Evolutionary conservation across 1,140 invertebrate species (phyloP).

Genomic region (Aricia agestis): DNA sequence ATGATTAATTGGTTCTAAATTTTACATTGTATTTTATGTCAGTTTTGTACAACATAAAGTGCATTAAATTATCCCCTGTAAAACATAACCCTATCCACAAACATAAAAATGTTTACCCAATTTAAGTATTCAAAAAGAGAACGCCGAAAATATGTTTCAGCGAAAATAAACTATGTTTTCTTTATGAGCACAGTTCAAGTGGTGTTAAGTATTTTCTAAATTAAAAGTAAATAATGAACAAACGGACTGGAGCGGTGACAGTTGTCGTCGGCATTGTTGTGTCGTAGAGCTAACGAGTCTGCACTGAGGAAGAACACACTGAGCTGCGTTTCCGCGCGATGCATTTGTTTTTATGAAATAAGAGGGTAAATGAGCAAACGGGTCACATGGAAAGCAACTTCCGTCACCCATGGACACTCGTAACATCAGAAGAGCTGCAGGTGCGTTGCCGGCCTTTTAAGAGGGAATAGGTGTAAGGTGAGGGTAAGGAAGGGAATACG

Average conservation of each 20-base stretch:
- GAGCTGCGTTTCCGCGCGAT: background rate
- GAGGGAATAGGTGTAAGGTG: too few species aligned
- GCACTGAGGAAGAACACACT: background rate
- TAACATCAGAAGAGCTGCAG: too few species aligned
- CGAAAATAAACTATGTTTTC: background rate
- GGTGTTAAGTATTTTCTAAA: conserved; percentile 3
- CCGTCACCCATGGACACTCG: too few species aligned
- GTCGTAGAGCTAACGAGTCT: background rate
- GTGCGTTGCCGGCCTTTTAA: too few species aligned
- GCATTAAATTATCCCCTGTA: too few species aligned
- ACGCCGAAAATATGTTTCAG: background rate
- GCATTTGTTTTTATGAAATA: too few species aligned
- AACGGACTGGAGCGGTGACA: background rate
- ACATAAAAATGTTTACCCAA: background rate
- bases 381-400: too few species aligned
- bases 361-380: too few species aligned
- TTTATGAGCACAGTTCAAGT: background rate
- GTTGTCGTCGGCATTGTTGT: background rate
- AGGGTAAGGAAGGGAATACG: too few species aligned
- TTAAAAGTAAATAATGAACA: conserved; percentile 4
- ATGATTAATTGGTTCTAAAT: too few species aligned
- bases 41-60: too few species aligned
- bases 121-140: background rate
- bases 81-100: background rate
- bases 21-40: too few species aligned